These are phyloP conservation scores for Rhinogobius similis DNA, from an alignment of 2,113 vertebrate genomes.

Conservation along the genomic window DNA sequence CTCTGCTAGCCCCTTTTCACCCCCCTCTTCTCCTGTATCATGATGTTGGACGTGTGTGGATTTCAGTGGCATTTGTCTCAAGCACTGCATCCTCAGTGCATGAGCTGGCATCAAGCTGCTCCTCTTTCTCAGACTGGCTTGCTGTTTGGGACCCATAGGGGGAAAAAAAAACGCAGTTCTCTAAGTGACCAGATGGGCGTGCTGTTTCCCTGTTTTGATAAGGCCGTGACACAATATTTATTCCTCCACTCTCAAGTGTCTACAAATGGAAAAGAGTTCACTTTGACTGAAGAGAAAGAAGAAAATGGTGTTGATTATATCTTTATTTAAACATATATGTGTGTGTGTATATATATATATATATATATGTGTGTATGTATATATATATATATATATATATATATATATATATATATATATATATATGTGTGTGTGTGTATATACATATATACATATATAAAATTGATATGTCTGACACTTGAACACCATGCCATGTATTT, in stretches of 20 bases:
- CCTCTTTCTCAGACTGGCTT: constrained; percentile 6
- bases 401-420: too few relatives aligned
- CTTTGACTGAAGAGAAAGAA: too few relatives aligned
- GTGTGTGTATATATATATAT: too few relatives aligned
- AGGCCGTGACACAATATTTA: not conserved
- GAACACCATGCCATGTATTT: too few relatives aligned
- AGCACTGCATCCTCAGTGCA: constrained; percentile 40
- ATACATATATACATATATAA: too few relatives aligned
- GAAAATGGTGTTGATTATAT: too few relatives aligned
- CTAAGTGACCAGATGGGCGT: constrained; percentile 42
- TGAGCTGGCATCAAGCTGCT: constrained; percentile 42
- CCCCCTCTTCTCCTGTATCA: constrained; percentile 24
- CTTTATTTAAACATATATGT: too few relatives aligned
- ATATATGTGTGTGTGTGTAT: too few relatives aligned
- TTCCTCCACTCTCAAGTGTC: not conserved
- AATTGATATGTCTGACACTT: too few relatives aligned
- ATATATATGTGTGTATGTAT: too few relatives aligned
- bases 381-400: too few relatives aligned
- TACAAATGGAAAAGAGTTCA: too few relatives aligned
- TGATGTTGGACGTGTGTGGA: constrained; percentile 33
- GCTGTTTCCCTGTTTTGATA: constrained; percentile 38
- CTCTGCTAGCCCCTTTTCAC: constrained; percentile 23
- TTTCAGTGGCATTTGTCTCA: constrained; percentile 41
- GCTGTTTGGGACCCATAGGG: constrained; percentile 18
- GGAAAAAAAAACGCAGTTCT: constrained; percentile 8